phyloP scores from a whole-genome alignment of 1,140 invertebrate species.

The Danaus melanippus region DNA sequence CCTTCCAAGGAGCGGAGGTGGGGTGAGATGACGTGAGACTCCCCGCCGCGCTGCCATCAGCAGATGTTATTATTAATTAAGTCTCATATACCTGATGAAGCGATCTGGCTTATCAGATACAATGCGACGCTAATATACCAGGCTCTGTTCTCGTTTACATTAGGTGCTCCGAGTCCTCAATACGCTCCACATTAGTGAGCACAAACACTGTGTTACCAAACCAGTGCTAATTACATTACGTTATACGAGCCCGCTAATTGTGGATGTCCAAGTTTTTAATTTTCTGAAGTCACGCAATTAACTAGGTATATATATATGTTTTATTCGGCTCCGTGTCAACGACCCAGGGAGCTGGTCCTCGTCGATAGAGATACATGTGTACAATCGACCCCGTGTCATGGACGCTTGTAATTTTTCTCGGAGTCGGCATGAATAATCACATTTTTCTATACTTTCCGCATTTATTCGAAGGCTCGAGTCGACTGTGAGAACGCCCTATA shows the following conservation, averaged over 20 bases:
- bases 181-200: too few species aligned
- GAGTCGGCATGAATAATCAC: constrained; percentile 65
- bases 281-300: constrained; percentile 16
- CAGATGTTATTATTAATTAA: constrained; percentile 31
- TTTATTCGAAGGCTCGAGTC: constrained; percentile 39
- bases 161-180: too few species aligned
- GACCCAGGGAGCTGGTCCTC: constrained; percentile 30
- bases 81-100: constrained; percentile 5
- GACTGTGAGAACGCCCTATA: constrained; percentile 26
- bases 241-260: constrained; percentile 11
- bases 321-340: constrained; percentile 31
- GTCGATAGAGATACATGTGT: constrained; percentile 16
- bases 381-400: constrained; percentile 38
- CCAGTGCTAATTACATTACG: constrained; percentile 14
- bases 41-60: constrained; percentile 32
- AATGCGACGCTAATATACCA: too few species aligned
- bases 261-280: constrained; percentile 22
- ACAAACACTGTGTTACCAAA: background rate
- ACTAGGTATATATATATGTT: constrained; percentile 7
- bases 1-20: constrained; percentile 9
- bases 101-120: too few species aligned
- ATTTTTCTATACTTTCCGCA: constrained; percentile 63
- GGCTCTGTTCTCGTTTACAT: too few species aligned
- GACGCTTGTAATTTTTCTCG: constrained; percentile 56
- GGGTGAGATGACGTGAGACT: constrained; percentile 24